These are phyloP conservation scores for Nipponia nippon DNA, from an alignment of 2,113 vertebrate species.

Conservation along the genomic window DNA sequence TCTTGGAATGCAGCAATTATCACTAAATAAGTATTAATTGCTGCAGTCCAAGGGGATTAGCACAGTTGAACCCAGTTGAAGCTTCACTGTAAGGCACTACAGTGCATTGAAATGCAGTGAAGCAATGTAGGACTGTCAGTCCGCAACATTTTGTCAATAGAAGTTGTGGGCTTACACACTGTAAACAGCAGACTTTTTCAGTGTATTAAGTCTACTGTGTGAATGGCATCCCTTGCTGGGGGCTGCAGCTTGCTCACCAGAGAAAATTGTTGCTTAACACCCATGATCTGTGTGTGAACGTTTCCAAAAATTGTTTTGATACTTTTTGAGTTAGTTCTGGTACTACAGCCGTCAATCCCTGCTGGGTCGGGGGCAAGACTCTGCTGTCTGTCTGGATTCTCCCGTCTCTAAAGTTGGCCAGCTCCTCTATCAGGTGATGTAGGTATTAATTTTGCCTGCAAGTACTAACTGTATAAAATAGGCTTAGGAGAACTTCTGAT, in stretches of 20 bases:
- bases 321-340: background rate
- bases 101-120: conserved; percentile 1
- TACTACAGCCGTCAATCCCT: background rate
- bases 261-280: background rate
- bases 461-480: conserved; percentile 13
- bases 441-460: conserved; percentile 50
- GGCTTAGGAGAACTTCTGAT: conserved; percentile 28
- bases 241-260: background rate
- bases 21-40: conserved; percentile 59
- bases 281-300: conserved; percentile 22
- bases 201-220: background rate
- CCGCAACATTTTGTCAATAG: conserved; percentile 1
- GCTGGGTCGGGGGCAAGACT: background rate
- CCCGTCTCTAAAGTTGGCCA: background rate
- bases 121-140: conserved; percentile 5
- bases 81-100: background rate
- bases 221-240: background rate
- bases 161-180: background rate
- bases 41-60: conserved; percentile 60
- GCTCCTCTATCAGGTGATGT: background rate
- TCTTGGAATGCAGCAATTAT: conserved; percentile 57
- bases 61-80: conserved; percentile 47
- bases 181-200: background rate
- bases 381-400: background rate
- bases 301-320: background rate